Conservation (phyloP, 1,140 invertebrate species). For the Ceratina japonica region DNA sequence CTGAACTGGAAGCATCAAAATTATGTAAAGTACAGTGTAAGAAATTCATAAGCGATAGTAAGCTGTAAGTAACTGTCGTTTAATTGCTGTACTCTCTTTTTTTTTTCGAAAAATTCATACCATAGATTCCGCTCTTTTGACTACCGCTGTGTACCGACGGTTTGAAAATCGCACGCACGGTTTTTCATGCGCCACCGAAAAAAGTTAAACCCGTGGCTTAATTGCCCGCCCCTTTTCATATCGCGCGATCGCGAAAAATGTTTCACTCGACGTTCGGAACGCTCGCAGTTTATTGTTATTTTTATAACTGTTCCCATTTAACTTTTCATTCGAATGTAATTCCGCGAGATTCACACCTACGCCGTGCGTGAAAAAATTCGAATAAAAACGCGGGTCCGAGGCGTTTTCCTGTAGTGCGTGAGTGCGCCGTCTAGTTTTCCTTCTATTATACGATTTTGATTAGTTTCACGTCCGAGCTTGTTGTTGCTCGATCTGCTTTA, state of each 20-base stretch:
- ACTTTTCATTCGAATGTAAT: conserved; percentile 30
- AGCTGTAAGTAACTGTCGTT: too few species aligned
- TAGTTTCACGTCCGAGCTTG: too few species aligned
- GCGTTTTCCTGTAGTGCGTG: neutral
- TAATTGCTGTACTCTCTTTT: too few species aligned
- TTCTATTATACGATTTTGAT: too few species aligned
- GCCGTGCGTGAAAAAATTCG: neutral
- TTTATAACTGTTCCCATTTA: conserved; percentile 28
- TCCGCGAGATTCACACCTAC: too few species aligned
- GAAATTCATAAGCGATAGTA: too few species aligned
- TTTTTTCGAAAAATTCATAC: too few species aligned
- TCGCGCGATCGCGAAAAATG: conserved; percentile 21
- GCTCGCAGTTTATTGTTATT: conserved; percentile 33
- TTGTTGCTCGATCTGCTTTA: neutral
- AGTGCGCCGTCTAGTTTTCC: conserved; percentile 2
- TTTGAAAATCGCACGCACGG: conserved; percentile 14
- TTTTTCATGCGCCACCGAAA: neutral
- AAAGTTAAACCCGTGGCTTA: conserved; percentile 23
- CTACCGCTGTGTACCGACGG: too few species aligned
- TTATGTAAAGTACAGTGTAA: too few species aligned
- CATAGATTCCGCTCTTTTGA: too few species aligned
- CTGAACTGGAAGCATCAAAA: too few species aligned
- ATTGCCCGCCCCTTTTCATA: conserved; percentile 24
- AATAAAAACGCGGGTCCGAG: conserved; percentile 4
- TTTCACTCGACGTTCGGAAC: neutral